phyloP scores from a whole-genome alignment of 2,797 vertebrate genomes.

The Thaleichthys pacificus region DNA sequence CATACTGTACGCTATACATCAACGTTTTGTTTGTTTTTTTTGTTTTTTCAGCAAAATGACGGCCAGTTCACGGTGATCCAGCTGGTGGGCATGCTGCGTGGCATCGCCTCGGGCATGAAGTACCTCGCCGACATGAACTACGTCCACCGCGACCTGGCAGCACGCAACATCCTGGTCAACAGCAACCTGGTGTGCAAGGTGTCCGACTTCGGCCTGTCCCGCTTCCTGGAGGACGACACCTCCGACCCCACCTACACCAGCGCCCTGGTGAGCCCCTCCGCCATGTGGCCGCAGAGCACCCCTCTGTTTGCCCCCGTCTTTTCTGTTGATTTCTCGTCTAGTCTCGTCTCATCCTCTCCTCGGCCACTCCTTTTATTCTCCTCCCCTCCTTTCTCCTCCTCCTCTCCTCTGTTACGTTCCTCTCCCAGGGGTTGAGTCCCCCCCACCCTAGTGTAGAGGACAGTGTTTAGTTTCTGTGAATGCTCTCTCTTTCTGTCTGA shows the following conservation, averaged over 20 bases:
- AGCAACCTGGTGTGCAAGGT: constrained; percentile 99
- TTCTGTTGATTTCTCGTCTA: too few species aligned
- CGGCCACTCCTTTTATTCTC: too few species aligned
- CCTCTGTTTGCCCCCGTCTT: too few species aligned
- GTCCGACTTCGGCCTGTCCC: constrained; percentile 95
- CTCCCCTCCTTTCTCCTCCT: too few species aligned
- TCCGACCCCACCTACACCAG: constrained; percentile 98
- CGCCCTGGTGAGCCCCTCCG: constrained; percentile 82
- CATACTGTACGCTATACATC: background rate
- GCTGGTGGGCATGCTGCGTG: constrained; percentile 95
- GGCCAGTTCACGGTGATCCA: constrained; percentile 99
- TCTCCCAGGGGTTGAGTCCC: too few species aligned
- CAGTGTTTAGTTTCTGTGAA: constrained; percentile 40
- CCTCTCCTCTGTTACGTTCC: too few species aligned
- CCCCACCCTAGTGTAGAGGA: constrained; percentile 54
- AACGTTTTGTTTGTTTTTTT: background rate
- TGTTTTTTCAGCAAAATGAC: constrained; percentile 88
- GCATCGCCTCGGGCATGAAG: constrained; percentile 97
- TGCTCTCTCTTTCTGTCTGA: background rate
- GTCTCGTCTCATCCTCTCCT: too few species aligned
- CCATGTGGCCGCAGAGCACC: too few species aligned
- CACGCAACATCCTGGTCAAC: constrained; percentile 97
- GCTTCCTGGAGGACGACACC: constrained; percentile 96
- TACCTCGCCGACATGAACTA: constrained; percentile 99
- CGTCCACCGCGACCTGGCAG: constrained; percentile 94